Evolutionary conservation across 2,113 vertebrate species (phyloP).

Genomic region (Xenopus borealis): DNA sequence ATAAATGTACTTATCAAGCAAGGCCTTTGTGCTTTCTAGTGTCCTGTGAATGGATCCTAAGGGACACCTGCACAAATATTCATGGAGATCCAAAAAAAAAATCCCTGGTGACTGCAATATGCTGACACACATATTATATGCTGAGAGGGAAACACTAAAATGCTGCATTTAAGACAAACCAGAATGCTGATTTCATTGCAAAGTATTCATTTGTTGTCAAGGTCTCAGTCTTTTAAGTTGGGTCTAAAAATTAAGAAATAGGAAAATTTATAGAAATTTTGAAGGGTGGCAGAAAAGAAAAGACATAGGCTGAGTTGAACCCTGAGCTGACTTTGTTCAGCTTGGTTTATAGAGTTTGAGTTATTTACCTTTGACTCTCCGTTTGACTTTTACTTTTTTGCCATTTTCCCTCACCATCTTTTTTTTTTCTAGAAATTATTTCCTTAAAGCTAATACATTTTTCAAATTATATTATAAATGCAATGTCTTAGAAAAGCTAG

Average conservation of each 20-base stretch:
- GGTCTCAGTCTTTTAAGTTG: background rate
- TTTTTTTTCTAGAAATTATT: too few relatives aligned
- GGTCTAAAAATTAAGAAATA: background rate
- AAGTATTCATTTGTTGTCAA: slow-evolving; percentile 5
- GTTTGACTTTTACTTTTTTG: too few relatives aligned
- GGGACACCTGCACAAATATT: slow-evolving; percentile 8
- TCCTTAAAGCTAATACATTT: too few relatives aligned
- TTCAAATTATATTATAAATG: too few relatives aligned
- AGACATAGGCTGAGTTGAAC: background rate
- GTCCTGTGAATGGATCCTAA: background rate
- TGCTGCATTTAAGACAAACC: background rate
- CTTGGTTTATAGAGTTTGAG: background rate
- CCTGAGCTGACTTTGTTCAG: background rate
- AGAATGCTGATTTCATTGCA: slow-evolving; percentile 9
- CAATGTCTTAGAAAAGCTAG: too few relatives aligned
- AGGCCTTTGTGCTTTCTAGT: background rate
- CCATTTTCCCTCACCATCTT: too few relatives aligned
- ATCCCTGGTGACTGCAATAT: slow-evolving; percentile 5
- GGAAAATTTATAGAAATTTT: background rate
- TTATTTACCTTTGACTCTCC: too few relatives aligned
- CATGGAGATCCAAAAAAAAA: slow-evolving; percentile 2
- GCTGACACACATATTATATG: background rate
- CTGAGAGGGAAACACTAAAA: background rate
- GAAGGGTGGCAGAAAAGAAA: background rate
- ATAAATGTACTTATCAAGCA: slow-evolving; percentile 22